Conservation (phyloP, 2,888 invertebrate genomes). For the Sphaeridia pumilis region DNA sequence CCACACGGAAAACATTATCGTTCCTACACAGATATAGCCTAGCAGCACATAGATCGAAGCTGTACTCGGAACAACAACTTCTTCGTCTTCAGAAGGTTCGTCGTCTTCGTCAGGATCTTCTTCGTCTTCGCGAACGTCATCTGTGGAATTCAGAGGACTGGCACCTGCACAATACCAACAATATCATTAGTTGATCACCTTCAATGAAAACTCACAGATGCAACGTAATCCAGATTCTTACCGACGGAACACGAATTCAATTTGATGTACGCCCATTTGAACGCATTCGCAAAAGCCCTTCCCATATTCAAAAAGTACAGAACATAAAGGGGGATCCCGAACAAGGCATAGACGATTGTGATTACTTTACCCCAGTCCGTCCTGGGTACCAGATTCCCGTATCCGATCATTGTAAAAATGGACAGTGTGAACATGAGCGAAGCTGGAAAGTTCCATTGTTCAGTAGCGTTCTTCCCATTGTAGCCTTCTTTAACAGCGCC, state of each 20-base stretch:
- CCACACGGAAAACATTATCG: slow-evolving; percentile 81
- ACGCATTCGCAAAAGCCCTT: slow-evolving; percentile 66
- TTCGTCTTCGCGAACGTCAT: slow-evolving; percentile 9
- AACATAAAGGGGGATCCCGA: slow-evolving; percentile 77
- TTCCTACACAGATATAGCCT: slow-evolving; percentile 68
- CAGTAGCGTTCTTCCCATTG: slow-evolving; percentile 52
- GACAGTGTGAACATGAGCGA: slow-evolving; percentile 79
- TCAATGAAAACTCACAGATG: no score
- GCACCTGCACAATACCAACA: background rate
- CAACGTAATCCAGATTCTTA: slow-evolving; percentile 8
- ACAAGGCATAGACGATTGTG: slow-evolving; percentile 72
- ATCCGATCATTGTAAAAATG: slow-evolving; percentile 84
- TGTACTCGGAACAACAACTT: slow-evolving; percentile 69
- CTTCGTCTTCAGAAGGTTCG: slow-evolving; percentile 39
- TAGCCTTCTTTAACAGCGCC: slow-evolving; percentile 54
- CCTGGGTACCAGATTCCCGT: slow-evolving; percentile 71
- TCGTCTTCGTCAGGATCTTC: slow-evolving; percentile 36
- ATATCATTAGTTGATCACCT: no score
- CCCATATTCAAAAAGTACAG: slow-evolving; percentile 84
- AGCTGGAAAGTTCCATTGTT: slow-evolving; percentile 76
- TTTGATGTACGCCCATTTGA: slow-evolving; percentile 65
- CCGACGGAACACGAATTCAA: slow-evolving; percentile 52
- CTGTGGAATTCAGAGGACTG: background rate
- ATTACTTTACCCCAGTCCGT: slow-evolving; percentile 71
- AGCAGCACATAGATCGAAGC: slow-evolving; percentile 81